A percentile compares a stretch with the other conserved stretches of the same genome.
Conservation (phyloP, 2,888 invertebrate genomes). For the Cryptosula pallasiana region DNA sequence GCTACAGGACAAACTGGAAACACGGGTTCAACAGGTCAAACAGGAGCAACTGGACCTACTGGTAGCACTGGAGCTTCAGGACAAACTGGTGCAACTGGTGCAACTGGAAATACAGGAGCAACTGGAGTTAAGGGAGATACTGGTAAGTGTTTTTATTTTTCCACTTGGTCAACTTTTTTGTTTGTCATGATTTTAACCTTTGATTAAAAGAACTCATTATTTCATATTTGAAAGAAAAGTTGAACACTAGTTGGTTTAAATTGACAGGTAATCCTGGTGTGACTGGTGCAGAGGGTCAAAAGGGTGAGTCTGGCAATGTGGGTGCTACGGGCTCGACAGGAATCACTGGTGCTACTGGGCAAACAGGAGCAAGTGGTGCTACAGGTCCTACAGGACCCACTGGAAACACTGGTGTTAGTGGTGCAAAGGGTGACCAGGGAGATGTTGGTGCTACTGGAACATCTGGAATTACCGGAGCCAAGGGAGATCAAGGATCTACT, state of each 20-base stretch:
- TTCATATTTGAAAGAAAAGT: background rate
- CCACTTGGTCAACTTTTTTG: too few relatives aligned
- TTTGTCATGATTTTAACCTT: too few relatives aligned
- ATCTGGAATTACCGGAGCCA: background rate
- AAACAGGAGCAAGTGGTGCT: background rate
- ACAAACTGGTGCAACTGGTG: conserved; percentile 3
- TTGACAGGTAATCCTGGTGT: background rate
- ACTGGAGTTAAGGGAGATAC: conserved; percentile 3
- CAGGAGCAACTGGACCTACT: conserved; percentile 24
- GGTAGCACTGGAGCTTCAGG: conserved; percentile 19
- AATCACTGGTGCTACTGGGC: background rate
- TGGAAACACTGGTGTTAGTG: conserved; percentile 18
- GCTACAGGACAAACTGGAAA: conserved; percentile 9
- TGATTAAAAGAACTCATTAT: too few relatives aligned
- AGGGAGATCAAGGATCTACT: background rate
- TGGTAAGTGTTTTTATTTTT: too few relatives aligned
- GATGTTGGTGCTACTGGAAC: conserved; percentile 1
- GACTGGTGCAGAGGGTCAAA: background rate
- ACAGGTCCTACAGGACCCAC: conserved; percentile 11
- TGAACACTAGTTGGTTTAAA: background rate
- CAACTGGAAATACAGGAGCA: conserved; percentile 2
- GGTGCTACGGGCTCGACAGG: background rate
- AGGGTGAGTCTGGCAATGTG: background rate
- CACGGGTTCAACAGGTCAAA: conserved; percentile 24
- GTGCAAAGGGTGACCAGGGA: background rate